Evolutionary conservation across 2,888 invertebrate species (phyloP), one percentile per base, ranked within the genome.

Genomic region (Leucoptera coffeella): DNA sequence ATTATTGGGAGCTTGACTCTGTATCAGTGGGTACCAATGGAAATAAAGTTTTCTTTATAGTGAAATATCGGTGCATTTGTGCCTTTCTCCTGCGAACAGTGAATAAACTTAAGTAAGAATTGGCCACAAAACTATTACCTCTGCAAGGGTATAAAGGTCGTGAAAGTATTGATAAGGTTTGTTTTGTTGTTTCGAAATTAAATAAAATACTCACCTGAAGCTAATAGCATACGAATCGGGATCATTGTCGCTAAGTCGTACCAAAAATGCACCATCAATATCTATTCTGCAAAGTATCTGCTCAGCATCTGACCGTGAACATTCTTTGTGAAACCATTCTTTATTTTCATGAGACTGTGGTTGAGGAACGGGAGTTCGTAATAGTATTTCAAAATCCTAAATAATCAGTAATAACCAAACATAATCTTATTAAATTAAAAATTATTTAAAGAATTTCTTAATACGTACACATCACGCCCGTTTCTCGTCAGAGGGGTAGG

Each of bases 261-360:
- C 92, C 17, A 99, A 69, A 60, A 94, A 99, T 1, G 96, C 93
- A 0, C 97, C 97, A 47, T 97, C 93, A 4, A 80, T 80, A 30
- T 83, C 82, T 19, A 90, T 79, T 38, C 86, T 78, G 36, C 84
- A 82, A 30, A 99, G 60, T 50, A 92, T 77, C 36, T 93, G 89
- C 52, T 99, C 95, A 0, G 95, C 91, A 37, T 85, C 80, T 6
- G 78, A 75, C 31, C 93, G 76, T 11, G 82, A 81, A 37, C 90
- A 84, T 27, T 80, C 77, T 2, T 84, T 77, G 47, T 91, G 90
- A 67, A 85, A 96, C 95, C 95, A 96, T 39, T 87, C 88, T 59
- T 89, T 87, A 30, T 82, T 85, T 51, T 93, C 92, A 42, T 96
- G 95, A 47, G 90, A 89, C 47, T 88, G 90, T 12, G 93, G 93